Evolutionary conservation across 2,888 invertebrate species (phyloP), one percentile per base, ranked within the genome.

Genomic region (Camponotus fellah): DNA sequence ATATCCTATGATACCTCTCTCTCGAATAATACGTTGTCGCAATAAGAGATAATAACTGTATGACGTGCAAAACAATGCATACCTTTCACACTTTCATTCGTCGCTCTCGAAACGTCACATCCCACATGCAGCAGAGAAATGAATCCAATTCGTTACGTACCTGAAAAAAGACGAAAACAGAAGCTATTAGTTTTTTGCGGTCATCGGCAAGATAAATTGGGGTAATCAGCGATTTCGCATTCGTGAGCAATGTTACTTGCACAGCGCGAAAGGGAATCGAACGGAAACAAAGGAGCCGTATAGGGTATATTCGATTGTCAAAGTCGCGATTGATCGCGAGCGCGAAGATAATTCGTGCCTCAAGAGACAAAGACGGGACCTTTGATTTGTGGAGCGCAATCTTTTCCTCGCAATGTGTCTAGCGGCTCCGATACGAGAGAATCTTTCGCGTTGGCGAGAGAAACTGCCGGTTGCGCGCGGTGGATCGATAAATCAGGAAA

Each of bases 91-190:
- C 56, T 46, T 12, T 43, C 12, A 43, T 43, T 65, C 71, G 74
- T 88, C 88, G 88, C 90, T 91, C 91, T 92, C 91, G 89, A 91
- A 90, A 90, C 85, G 89, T 88, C 85, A 79, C 80, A 53, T 82
- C 72, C 68, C 64, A 14, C 71, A 64, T 56, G 62, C 76, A 65
- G 72, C 26, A 58, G 83, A 87, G 74, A 77, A 77, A 71, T 85
- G 82, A 86, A 90, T 87, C 91, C 91, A 92, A 91, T 91, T 91
- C 93, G 93, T 87, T 93, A 94, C 94, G 91, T 94, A 95, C 94
- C 94, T 95, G 93, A 8, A 94, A 94, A 53, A 92, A 86, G 87
- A 88, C 84, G 86, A 83, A 87, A 86, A 71, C 69, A 26, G 68
- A 43, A 14, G 62, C 37, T 34, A 69, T 83, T 79, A 75, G 62